phyloP scores from a whole-genome alignment of 2,797 vertebrate species.

The Spinus pinus region DNA sequence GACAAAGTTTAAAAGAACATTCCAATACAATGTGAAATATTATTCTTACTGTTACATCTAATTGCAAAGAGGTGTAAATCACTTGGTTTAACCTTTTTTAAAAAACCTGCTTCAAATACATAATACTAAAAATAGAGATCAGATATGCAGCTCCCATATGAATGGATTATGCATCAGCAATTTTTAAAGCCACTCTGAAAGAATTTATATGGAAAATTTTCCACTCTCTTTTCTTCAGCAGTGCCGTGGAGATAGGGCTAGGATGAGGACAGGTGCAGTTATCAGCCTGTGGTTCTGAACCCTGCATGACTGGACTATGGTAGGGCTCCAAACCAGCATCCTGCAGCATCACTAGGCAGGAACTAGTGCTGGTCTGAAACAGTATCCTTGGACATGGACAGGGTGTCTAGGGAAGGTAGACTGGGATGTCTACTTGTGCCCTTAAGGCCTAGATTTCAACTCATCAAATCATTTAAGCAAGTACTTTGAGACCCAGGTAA shows the following conservation, averaged over 20 bases:
- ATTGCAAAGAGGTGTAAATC: constrained; percentile 34
- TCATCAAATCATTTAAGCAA: not conserved
- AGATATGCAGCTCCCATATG: not conserved
- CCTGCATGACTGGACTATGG: not conserved
- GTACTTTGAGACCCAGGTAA: not conserved
- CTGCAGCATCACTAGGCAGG: not conserved
- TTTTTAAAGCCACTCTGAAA: not conserved
- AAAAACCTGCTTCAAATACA: not conserved
- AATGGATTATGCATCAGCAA: not conserved
- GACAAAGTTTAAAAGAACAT: constrained; percentile 25
- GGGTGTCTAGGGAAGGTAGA: not conserved
- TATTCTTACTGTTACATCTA: constrained; percentile 28
- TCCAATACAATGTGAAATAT: constrained; percentile 6
- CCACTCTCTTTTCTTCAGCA: not conserved
- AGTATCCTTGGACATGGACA: not conserved
- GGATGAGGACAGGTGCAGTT: not conserved
- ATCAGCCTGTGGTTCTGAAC: not conserved
- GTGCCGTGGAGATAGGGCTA: not conserved
- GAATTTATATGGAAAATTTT: not conserved
- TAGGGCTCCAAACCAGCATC: not conserved
- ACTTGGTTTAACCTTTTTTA: not conserved
- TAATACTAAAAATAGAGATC: constrained; percentile 21
- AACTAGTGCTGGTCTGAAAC: not conserved
- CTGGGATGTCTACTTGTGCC: accelerated
- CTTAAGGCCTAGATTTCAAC: not conserved